Evolutionary conservation across 2,797 vertebrate species (phyloP).

Genomic region (Oreortyx pictus): DNA sequence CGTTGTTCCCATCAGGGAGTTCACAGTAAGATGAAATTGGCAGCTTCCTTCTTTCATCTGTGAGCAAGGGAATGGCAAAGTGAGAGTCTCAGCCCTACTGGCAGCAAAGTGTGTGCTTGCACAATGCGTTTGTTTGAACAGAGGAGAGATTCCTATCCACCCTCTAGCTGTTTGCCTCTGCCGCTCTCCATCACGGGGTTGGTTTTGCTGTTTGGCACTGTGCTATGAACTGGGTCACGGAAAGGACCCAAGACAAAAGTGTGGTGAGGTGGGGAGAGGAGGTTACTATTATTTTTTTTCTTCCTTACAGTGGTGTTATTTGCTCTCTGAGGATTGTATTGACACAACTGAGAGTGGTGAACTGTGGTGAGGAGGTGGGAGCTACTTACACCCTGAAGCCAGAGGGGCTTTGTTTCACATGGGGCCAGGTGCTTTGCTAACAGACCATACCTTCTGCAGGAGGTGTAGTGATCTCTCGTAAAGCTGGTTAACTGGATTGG

Average conservation of each 20-base stretch:
- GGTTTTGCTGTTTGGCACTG: conserved; percentile 21
- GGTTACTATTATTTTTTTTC: conserved; percentile 1
- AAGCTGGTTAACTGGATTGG: not conserved
- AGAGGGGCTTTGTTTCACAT: not conserved
- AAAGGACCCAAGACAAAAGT: conserved; percentile 49
- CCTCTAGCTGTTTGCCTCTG: not conserved
- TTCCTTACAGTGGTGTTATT: not conserved
- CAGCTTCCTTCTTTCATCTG: not conserved
- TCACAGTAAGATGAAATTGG: not conserved
- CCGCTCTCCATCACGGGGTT: not conserved
- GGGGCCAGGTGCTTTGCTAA: conserved; percentile 33
- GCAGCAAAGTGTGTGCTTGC: not conserved
- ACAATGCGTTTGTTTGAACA: fast-evolving
- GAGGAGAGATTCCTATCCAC: not conserved
- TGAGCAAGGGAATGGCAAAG: not conserved
- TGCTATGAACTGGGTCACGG: conserved; percentile 38
- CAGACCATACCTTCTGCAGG: not conserved
- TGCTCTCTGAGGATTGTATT: conserved; percentile 49
- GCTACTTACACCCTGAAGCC: conserved; percentile 3
- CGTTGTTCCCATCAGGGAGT: not conserved
- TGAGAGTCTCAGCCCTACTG: not conserved
- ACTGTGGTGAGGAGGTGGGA: conserved; percentile 21
- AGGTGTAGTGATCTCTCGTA: conserved; percentile 22
- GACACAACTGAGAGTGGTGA: conserved; percentile 42
- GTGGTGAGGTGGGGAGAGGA: not conserved